Percentiles rank a stretch among this genome's conserved stretches.
Evolutionary conservation across 1,140 invertebrate species (phyloP).

Genomic region (Drosophila albomicans): DNA sequence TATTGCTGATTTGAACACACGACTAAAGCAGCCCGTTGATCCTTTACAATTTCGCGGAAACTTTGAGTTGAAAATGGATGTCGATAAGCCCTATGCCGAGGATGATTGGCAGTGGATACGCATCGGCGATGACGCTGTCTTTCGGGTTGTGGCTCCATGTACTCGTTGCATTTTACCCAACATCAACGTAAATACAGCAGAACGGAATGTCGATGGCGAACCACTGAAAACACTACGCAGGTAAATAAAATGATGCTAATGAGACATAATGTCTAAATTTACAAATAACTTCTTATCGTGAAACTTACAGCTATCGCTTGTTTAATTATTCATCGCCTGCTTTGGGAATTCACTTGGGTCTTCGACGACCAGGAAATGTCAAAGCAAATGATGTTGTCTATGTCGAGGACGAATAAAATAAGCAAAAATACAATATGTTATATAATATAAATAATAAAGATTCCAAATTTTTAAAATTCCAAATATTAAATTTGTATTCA

Average conservation of each 20-base stretch:
- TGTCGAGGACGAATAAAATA: slow-evolving; percentile 58
- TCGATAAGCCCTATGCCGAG: slow-evolving; percentile 85
- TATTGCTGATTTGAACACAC: slow-evolving; percentile 85
- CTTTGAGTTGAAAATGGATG: slow-evolving; percentile 85
- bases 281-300: not conserved
- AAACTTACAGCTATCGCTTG: slow-evolving; percentile 67
- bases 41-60: slow-evolving; percentile 86
- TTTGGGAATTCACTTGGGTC: slow-evolving; percentile 78
- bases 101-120: slow-evolving; percentile 85
- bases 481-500: too few relatives aligned
- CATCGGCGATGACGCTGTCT: slow-evolving; percentile 83
- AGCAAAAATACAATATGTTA: too few relatives aligned
- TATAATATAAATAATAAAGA: too few relatives aligned
- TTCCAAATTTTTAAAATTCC: too few relatives aligned
- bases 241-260: slow-evolving; percentile 31
- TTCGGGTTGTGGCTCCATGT: slow-evolving; percentile 84
- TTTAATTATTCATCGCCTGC: slow-evolving; percentile 69
- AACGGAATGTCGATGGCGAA: slow-evolving; percentile 85
- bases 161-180: slow-evolving; percentile 87
- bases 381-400: slow-evolving; percentile 76
- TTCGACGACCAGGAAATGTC: slow-evolving; percentile 61
- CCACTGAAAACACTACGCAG: slow-evolving; percentile 86
- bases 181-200: slow-evolving; percentile 86
- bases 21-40: slow-evolving; percentile 84
- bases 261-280: not conserved